phyloP scores from a whole-genome alignment of 2,797 vertebrate genomes.

The Enteromius mattozi region DNA sequence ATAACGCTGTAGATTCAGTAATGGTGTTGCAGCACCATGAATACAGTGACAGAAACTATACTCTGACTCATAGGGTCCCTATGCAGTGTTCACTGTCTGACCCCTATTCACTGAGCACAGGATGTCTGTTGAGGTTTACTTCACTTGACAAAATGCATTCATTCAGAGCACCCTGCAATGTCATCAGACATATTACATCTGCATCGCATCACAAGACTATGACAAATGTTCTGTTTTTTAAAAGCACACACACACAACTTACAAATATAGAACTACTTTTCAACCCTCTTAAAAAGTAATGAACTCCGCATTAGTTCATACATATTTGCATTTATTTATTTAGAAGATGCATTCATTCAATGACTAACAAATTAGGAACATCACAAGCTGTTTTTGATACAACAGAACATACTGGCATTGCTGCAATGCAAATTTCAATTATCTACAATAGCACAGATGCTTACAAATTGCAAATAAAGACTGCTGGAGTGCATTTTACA shows the following conservation, averaged over 20 bases:
- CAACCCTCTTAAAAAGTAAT: not conserved
- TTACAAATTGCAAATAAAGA: not conserved
- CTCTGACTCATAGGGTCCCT: not conserved
- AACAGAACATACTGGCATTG: not conserved
- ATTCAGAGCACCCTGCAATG: not conserved
- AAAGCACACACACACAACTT: not conserved
- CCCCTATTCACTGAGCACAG: not conserved
- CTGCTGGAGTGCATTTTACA: not conserved
- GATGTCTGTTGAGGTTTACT: slow-evolving; percentile 2
- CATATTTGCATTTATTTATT: not conserved
- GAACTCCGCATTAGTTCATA: not conserved
- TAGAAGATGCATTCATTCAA: not conserved
- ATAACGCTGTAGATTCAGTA: not conserved
- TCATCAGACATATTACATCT: not conserved
- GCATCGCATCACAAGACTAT: not conserved
- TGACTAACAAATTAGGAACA: not conserved
- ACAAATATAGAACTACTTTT: not conserved
- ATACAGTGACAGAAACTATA: not conserved
- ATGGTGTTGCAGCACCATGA: not conserved
- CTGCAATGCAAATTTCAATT: not conserved
- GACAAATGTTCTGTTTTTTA: not conserved
- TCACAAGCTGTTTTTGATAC: not conserved
- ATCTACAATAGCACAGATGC: not conserved
- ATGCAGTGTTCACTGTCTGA: not conserved
- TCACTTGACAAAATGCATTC: not conserved